Base-by-base conservation (phyloP, 2,888 invertebrate genomes). In the Dioctria rufipes region DNA sequence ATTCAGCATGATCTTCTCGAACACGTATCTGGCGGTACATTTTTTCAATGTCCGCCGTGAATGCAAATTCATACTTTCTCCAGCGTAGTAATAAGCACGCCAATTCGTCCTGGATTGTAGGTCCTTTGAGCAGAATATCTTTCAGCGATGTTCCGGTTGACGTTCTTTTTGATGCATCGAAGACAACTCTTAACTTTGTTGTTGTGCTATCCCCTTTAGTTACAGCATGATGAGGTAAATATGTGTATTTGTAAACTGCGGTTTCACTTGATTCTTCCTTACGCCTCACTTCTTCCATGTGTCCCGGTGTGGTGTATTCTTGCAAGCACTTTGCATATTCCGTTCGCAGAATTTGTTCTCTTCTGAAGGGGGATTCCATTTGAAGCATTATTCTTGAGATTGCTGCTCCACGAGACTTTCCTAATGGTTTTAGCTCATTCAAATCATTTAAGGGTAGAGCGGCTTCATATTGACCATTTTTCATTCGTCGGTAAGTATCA, bases 1-100 rank as follows among this genome's bases (percentile, higher is more conserved):
- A 80, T 13, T 80, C 63, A 37, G 13, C 9, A 25, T 79, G 78
- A 3, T 54, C 4, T 9, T 40, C 8, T 11, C 3, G 5, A 1
- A 82, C 65, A 5, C 4, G 37, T 4, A 80, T 54, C 42, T 82
- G 82, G 11, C 79, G 6, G 39, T 69, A 82, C 82, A 82, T 82
- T 46, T 82, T 82, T 9, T 49, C 63, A 11, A 80, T 58, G 25
- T 81, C 82, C 4, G 81, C 78, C 25, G 25, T 25, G 25, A 25
- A 25, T 25, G 25, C 25, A 25, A 25, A 25, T 25, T 0, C 25
- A 25, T 25, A 25, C 25, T 25, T 25, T 25, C 25, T 25, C 25
- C 25, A 25, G 2, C 25, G 25, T 2, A 25, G 46, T 46, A 46
- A 46, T 8, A 46, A 46, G 8, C 46, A 46, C 2, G 46, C 46